A percentile compares a stretch with the other conserved stretches of the same genome.
phyloP scores from a whole-genome alignment of 37 sponge, comb jelly and placozoan genomes.

The Corticium candelabrum region DNA sequence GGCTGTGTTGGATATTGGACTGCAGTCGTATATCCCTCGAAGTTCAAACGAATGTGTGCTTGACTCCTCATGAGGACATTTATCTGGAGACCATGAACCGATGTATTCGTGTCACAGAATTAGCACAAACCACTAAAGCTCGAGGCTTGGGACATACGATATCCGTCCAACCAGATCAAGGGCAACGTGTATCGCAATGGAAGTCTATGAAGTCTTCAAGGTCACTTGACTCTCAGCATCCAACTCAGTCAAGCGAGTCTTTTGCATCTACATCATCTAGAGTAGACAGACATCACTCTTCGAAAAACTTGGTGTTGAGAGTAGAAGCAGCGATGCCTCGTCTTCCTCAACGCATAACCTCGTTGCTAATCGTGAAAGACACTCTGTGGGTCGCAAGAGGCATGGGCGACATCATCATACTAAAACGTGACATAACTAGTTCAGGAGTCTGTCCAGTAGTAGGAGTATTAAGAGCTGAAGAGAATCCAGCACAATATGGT shows the following conservation, averaged over 20 bases:
- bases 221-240: not conserved
- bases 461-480: constrained; percentile 41
- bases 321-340: too few relatives aligned
- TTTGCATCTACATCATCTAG: not conserved
- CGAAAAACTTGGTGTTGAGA: too few relatives aligned
- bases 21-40: constrained; percentile 10
- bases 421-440: constrained; percentile 28
- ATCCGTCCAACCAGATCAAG: too few relatives aligned
- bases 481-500: constrained; percentile 58
- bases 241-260: not conserved
- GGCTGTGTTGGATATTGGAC: constrained; percentile 41
- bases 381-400: constrained; percentile 79
- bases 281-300: not conserved
- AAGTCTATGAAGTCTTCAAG: not conserved
- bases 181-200: not conserved
- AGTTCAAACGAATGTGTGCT: not conserved
- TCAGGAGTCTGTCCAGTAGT: constrained; percentile 42
- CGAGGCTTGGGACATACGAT: not conserved
- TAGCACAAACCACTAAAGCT: not conserved
- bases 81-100: not conserved
- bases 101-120: not conserved
- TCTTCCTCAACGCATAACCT: constrained; percentile 64
- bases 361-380: constrained; percentile 55
- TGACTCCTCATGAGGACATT: not conserved
- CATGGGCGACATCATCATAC: constrained; percentile 76